Percentiles rank a stretch among this genome's conserved stretches.
Conservation (phyloP, 2,797 vertebrate species). For the Spinus pinus region DNA sequence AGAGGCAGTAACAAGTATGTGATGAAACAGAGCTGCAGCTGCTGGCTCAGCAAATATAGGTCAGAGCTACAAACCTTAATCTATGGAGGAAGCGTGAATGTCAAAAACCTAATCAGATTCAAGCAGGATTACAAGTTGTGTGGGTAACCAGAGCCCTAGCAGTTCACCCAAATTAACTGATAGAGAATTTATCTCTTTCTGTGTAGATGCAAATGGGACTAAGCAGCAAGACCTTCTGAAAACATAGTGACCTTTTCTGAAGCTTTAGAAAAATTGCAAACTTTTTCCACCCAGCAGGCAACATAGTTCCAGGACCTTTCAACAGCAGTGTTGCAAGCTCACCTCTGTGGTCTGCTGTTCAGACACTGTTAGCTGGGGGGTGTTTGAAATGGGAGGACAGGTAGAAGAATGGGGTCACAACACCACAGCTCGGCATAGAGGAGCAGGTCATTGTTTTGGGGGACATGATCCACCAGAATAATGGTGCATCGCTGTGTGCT, state of each 20-base stretch:
- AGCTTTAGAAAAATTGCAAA: background rate
- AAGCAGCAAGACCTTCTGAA: background rate
- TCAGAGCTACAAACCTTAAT: constrained; percentile 23
- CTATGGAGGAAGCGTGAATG: background rate
- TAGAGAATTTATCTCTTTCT: background rate
- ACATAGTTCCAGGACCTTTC: background rate
- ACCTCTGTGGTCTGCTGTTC: background rate
- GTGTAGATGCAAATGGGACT: background rate
- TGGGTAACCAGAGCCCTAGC: background rate
- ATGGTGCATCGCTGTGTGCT: background rate
- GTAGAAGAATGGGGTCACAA: background rate
- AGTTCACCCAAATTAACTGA: background rate
- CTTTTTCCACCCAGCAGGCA: background rate
- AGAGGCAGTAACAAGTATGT: background rate
- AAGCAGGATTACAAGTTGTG: background rate
- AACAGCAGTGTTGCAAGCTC: background rate
- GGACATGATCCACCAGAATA: background rate
- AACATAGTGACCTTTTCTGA: background rate
- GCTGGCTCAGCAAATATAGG: constrained; percentile 5
- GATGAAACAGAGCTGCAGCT: background rate
- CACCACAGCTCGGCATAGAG: background rate
- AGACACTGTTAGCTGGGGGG: background rate
- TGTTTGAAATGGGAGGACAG: accelerated
- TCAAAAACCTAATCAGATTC: constrained; percentile 12
- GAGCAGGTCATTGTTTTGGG: background rate